phyloP scores from a whole-genome alignment of 2,797 vertebrate genomes.

The Sebastes kiyomatsui region DNA sequence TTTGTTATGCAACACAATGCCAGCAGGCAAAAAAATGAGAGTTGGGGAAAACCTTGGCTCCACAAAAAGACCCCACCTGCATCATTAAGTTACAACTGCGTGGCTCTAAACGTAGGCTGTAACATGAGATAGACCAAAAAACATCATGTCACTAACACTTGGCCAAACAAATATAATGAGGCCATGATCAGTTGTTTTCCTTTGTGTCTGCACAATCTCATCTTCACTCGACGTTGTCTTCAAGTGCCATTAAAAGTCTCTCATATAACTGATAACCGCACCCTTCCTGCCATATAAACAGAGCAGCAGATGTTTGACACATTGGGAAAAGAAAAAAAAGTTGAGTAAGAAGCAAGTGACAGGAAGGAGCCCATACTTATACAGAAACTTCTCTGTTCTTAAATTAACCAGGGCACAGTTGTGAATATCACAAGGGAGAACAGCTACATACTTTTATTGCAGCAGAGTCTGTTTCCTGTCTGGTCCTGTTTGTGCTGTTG shows the following conservation, averaged over 20 bases:
- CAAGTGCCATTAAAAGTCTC: neutral
- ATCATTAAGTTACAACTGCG: neutral
- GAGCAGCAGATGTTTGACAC: neutral
- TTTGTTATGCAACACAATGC: slow-evolving; percentile 17
- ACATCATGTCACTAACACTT: neutral
- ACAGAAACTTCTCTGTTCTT: slow-evolving; percentile 49
- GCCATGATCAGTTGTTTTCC: too few species aligned
- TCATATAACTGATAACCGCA: neutral
- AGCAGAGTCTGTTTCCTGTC: neutral
- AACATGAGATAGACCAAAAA: neutral
- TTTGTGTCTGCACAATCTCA: neutral
- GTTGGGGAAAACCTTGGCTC: neutral
- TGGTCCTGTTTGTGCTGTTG: slow-evolving; percentile 17
- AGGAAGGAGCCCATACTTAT: slow-evolving; percentile 19
- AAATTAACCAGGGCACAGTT: neutral
- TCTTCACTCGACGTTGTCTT: neutral
- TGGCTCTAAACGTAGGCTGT: neutral
- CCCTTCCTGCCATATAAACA: neutral
- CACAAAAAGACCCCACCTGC: neutral
- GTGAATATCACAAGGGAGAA: neutral
- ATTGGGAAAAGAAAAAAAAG: neutral
- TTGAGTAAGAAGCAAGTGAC: slow-evolving; percentile 36
- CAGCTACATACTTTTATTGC: neutral
- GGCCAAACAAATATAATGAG: neutral
- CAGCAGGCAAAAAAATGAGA: neutral